Evolutionary conservation across 2,113 vertebrate genomes (phyloP).

Genomic region (Phrynosoma platyrhinos): DNA sequence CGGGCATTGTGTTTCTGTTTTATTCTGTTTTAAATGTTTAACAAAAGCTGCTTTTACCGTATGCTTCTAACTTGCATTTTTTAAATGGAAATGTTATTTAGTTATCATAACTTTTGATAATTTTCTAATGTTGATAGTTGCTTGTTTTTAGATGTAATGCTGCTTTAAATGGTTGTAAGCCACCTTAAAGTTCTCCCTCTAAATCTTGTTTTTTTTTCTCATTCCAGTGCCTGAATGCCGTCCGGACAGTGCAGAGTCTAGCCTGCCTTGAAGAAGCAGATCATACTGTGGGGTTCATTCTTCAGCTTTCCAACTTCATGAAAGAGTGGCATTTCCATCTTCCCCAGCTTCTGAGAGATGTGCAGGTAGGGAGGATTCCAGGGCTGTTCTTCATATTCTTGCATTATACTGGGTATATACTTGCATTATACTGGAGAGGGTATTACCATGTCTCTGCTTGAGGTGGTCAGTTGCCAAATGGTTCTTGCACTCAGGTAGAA

Average conservation of each 20-base stretch:
- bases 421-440: not conserved
- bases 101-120: too few relatives aligned
- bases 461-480: not conserved
- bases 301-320: slow-evolving; percentile 95
- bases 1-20: too few relatives aligned
- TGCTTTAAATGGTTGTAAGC: too few relatives aligned
- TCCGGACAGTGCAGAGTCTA: slow-evolving; percentile 92
- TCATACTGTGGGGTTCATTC: slow-evolving; percentile 95
- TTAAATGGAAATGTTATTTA: too few relatives aligned
- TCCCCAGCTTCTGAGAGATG: slow-evolving; percentile 90
- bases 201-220: not conserved
- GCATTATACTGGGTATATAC: not conserved
- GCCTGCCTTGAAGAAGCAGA: slow-evolving; percentile 95
- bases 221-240: slow-evolving; percentile 91
- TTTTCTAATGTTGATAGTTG: too few relatives aligned
- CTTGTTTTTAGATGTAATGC: too few relatives aligned
- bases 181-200: not conserved
- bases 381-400: not conserved
- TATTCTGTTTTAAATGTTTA: too few relatives aligned
- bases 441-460: not conserved
- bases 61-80: too few relatives aligned
- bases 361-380: slow-evolving; percentile 80
- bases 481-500: not conserved
- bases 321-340: slow-evolving; percentile 98
- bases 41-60: too few relatives aligned